A percentile compares a stretch with the other conserved stretches of the same genome.
These are phyloP conservation scores for Colletes collaris DNA, from an alignment of 2,888 invertebrate species.

Conservation along the genomic window DNA sequence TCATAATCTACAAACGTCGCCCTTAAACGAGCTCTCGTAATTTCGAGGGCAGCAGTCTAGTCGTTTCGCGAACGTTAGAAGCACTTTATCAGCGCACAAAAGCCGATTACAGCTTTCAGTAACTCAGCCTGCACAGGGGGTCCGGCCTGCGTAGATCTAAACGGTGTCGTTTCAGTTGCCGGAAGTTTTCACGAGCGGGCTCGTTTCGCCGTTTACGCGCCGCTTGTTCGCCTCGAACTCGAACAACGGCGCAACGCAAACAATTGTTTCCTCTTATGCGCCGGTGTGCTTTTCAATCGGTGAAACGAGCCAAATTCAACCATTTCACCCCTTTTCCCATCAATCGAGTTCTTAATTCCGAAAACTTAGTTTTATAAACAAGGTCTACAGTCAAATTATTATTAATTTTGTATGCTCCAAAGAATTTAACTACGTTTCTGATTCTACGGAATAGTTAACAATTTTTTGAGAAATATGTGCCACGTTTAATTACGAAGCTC, in stretches of 20 bases:
- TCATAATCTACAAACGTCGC: not conserved
- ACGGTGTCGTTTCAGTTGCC: slow-evolving; percentile 32
- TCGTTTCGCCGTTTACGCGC: slow-evolving; percentile 29
- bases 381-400: not conserved
- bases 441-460: too few species aligned
- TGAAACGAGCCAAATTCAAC: not conserved
- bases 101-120: slow-evolving; percentile 34
- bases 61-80: slow-evolving; percentile 18
- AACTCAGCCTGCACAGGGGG: slow-evolving; percentile 10
- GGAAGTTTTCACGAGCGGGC: slow-evolving; percentile 37
- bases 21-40: slow-evolving; percentile 1
- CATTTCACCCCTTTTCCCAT: not conserved
- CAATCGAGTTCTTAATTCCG: not conserved
- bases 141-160: slow-evolving; percentile 7
- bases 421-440: too few species aligned
- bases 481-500: too few species aligned
- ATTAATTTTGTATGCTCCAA: too few species aligned
- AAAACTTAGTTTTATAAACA: not conserved
- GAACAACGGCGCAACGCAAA: not conserved
- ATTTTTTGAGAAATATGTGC: too few species aligned
- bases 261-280: slow-evolving; percentile 15
- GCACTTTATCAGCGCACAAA: slow-evolving; percentile 34
- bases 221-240: slow-evolving; percentile 2
- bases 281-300: not conserved
- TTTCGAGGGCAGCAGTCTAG: slow-evolving; percentile 18